Conservation (phyloP, 2,888 invertebrate genomes). For the Cactoblastis cactorum region DNA sequence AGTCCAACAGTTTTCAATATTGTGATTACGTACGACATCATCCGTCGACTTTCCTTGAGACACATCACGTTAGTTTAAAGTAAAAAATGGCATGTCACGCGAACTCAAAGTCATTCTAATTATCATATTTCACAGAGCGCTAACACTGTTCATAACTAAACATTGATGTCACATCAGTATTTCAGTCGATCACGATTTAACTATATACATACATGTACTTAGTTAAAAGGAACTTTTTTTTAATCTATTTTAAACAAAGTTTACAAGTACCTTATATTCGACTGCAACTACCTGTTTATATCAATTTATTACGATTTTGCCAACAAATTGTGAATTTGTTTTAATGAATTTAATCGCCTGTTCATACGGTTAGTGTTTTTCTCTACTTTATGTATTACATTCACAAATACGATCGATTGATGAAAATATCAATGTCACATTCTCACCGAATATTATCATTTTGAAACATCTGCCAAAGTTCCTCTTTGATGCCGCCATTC, state of each 20-base stretch:
- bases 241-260: too few relatives aligned
- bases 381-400: too few relatives aligned
- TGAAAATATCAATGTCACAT: too few relatives aligned
- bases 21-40: neutral
- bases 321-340: too few relatives aligned
- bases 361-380: too few relatives aligned
- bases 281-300: too few relatives aligned
- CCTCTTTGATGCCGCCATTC: slow-evolving; percentile 14
- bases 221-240: too few relatives aligned
- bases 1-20: neutral
- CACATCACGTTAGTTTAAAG: neutral
- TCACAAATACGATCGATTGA: too few relatives aligned
- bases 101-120: slow-evolving; percentile 46
- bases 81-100: slow-evolving; percentile 10
- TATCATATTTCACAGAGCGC: slow-evolving; percentile 33
- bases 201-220: too few relatives aligned
- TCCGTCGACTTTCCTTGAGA: neutral
- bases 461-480: neutral
- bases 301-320: too few relatives aligned
- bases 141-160: slow-evolving; percentile 11
- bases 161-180: slow-evolving; percentile 10
- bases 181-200: neutral
- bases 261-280: too few relatives aligned
- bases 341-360: too few relatives aligned
- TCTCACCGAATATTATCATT: neutral